Evolutionary conservation across 37 sponge, comb jelly and placozoan genomes (phyloP).

Genomic region (Theonella swinhoei): DNA sequence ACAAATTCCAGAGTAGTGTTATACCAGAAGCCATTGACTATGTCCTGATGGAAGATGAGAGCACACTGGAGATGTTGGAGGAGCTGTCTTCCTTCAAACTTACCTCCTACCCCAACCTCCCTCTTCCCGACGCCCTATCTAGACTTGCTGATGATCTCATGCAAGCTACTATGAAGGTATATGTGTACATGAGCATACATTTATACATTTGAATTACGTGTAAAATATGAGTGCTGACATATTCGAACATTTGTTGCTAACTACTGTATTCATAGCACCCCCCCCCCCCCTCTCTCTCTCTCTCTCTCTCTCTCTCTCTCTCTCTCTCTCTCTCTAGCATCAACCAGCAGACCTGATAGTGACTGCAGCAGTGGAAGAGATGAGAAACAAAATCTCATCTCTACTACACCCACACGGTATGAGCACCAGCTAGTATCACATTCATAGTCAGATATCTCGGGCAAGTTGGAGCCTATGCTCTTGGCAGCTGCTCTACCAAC

Average conservation of each 20-base stretch:
- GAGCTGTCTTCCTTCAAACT: slow-evolving; percentile 43
- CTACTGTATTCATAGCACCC: no score
- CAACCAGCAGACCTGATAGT: slow-evolving; percentile 46
- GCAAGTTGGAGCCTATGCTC: no score
- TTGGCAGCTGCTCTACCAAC: no score
- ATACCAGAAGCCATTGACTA: slow-evolving; percentile 60
- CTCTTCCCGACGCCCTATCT: slow-evolving; percentile 40
- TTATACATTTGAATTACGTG: not conserved
- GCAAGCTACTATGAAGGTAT: slow-evolving; percentile 46
- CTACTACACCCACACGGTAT: not conserved
- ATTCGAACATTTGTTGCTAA: no score
- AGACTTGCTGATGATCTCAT: slow-evolving; percentile 42
- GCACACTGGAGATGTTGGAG: slow-evolving; percentile 67
- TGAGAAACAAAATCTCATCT: slow-evolving; percentile 54
- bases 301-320: slow-evolving; percentile 1
- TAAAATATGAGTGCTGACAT: no score
- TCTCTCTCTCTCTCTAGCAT: slow-evolving; percentile 1
- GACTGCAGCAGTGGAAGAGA: slow-evolving; percentile 63
- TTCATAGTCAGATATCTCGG: no score
- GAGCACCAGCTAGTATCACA: not conserved
- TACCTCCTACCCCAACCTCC: slow-evolving; percentile 41
- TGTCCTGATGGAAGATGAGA: slow-evolving; percentile 65
- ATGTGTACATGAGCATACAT: slow-evolving; percentile 30
- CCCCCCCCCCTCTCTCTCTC: not conserved
- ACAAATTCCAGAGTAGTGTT: slow-evolving; percentile 52